Conservation (phyloP, 2,113 vertebrate genomes). For the Cynopterus brachyotis region DNA sequence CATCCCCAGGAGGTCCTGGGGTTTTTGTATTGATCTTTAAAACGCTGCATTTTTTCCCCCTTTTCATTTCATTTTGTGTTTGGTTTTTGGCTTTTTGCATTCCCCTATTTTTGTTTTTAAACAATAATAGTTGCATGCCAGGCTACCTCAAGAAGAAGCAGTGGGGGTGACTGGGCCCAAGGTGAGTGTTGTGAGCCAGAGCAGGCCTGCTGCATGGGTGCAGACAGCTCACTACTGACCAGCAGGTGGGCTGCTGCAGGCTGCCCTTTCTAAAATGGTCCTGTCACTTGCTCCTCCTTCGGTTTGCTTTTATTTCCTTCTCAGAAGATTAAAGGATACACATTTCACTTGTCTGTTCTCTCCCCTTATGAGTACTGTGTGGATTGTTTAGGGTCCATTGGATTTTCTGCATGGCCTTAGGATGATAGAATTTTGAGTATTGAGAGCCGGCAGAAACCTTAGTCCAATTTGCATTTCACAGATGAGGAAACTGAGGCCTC, state of each 20-base stretch:
- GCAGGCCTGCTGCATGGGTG: rapidly evolving
- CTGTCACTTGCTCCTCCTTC: neutral
- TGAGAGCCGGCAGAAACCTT: neutral
- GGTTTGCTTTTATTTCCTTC: neutral
- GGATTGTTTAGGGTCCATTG: rapidly evolving
- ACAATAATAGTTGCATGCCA: neutral
- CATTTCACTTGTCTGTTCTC: neutral
- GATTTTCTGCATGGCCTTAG: neutral
- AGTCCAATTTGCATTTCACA: neutral
- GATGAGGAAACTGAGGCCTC: neutral
- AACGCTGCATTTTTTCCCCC: neutral
- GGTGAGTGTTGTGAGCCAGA: neutral
- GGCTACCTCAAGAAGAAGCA: neutral
- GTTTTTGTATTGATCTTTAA: neutral
- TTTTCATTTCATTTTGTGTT: conserved; percentile 1
- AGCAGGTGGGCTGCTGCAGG: rapidly evolving
- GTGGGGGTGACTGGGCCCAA: neutral
- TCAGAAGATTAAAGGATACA: neutral
- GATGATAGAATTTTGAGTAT: neutral
- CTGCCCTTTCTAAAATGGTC: neutral
- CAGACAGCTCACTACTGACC: neutral
- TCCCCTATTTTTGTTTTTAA: neutral
- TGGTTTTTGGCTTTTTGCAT: neutral
- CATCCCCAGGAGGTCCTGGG: neutral
- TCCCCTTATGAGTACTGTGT: neutral